Base-by-base conservation (phyloP, 2,113 vertebrate species). In the Hippocampus abdominalis region DNA sequence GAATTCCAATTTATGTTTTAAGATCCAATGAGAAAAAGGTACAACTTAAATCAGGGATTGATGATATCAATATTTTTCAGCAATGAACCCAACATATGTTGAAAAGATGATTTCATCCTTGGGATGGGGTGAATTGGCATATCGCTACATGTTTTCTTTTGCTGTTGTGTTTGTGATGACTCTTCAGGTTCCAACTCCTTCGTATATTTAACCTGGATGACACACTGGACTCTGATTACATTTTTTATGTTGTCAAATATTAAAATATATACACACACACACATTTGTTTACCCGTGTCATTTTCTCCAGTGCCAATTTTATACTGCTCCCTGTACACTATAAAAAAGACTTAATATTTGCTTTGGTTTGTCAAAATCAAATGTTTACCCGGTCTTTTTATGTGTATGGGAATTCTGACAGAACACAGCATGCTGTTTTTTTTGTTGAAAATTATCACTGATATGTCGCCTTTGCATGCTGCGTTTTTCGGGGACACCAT, bases 171-270 rank as follows among this genome's bases (percentile, higher is more conserved):
- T 39, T 10, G 21, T 21, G 1, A 53, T 8, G 20, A n/a, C 51
- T 53, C 20, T 57, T 57, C 23, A 29, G 23, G 25, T 59, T 15
- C 25, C 20, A 63, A 42, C 11, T 63, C n/a, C 5, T 39, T 40
- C 7, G 44, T 12, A 25, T n/a, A 8, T 21, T 21, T 62, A 21
- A 21, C 1, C 3, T 8, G 57, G 8, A 60, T 36, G 39, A 39
- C 20, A 39, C 23, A n/a, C 60, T 64, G 21, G 16, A 11, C 23
- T 10, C 21, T 54, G 51, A 54, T 56, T 10, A 56, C 12, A 5
- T 12, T 29, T 4, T 59, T 29, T 23, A 23, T 60, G 69, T 72
- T 74, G 66, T 44, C 12, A n/a, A n/a, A n/a, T n/a, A n/a, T n/a
- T n/a, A n/a, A n/a, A n/a, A n/a, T n/a, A n/a, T n/a, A n/a, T n/a